Evolutionary conservation across 2,888 invertebrate genomes (phyloP), one percentile per base, ranked within the genome.

Genomic region (Formica aserva): DNA sequence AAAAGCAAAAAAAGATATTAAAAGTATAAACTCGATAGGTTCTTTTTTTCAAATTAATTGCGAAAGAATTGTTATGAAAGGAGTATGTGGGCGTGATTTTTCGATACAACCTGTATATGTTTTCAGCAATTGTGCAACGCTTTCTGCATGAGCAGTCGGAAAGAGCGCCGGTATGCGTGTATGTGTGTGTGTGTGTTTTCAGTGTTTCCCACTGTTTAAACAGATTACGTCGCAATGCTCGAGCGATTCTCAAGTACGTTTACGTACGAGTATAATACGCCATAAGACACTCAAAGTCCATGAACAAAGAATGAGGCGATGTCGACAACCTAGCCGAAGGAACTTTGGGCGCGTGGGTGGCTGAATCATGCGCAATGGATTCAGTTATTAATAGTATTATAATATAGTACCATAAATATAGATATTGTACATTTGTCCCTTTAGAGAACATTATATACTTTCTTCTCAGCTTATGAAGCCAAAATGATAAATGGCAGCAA

Each of bases 201-300:
- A 52, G 32, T 52, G n/a, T 52, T 48, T 69, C 67, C 67, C 69
- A 32, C 69, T 69, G 48, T 69, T 69, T 69, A 69, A 69, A 48
- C 69, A 69, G 69, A 69, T 69, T 69, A 69, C 69, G 22, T 69
- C 29, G 69, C 48, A 29, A 52, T 69, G 48, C 69, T 52, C 69
- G 69, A 48, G 69, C 69, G 67, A 48, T 18, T 67, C 67, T 67
- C 67, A 48, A 67, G 66, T 45, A 29, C 67, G 67, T 67, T 67
- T 67, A 52, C n/a, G 48, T 32, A 35, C 29, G n/a, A 45, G 45
- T 18, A 41, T 69, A 48, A 69, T 29, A 69, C 32, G 52, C 69
- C 26, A 48, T 48, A 29, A 45, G 66, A 45, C 41, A 66, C 67
- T 52, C 48, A n/a, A 52, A 69, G 48, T 69, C 29, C 69, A n/a